Percentiles rank a stretch among this genome's conserved stretches.
These are phyloP conservation scores for Apodemus speciosus DNA, from an alignment of 2,113 vertebrate genomes.

Conservation along the genomic window DNA sequence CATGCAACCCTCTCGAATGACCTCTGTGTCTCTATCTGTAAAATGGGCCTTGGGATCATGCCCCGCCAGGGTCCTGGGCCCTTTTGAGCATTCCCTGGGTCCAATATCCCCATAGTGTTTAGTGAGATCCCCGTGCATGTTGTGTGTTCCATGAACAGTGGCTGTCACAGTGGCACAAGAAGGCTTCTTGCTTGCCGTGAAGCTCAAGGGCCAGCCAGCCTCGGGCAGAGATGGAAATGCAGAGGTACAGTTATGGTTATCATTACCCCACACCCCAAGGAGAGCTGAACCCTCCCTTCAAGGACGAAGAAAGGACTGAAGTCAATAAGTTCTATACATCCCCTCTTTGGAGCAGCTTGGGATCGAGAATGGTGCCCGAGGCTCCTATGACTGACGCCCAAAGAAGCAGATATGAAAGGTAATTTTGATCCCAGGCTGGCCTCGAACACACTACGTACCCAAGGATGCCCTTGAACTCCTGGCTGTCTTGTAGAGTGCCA, in stretches of 20 bases:
- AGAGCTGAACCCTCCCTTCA: neutral
- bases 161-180: neutral
- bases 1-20: neutral
- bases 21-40: neutral
- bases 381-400: too few species aligned
- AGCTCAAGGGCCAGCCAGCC: neutral
- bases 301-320: neutral
- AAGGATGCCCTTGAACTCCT: neutral
- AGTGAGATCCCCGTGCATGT: fast-evolving
- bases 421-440: neutral
- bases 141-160: too few species aligned
- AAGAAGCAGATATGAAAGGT: neutral
- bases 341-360: too few species aligned
- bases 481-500: too few species aligned
- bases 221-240: neutral
- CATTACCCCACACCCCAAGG: too few species aligned
- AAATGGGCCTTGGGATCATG: neutral
- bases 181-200: neutral
- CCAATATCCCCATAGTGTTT: neutral
- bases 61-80: too few species aligned
- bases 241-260: too few species aligned
- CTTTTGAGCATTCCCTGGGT: neutral
- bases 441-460: neutral
- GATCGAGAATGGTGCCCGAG: neutral
- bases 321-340: too few species aligned